phyloP scores from a whole-genome alignment of 2,113 vertebrate genomes.

The Corapipo altera region DNA sequence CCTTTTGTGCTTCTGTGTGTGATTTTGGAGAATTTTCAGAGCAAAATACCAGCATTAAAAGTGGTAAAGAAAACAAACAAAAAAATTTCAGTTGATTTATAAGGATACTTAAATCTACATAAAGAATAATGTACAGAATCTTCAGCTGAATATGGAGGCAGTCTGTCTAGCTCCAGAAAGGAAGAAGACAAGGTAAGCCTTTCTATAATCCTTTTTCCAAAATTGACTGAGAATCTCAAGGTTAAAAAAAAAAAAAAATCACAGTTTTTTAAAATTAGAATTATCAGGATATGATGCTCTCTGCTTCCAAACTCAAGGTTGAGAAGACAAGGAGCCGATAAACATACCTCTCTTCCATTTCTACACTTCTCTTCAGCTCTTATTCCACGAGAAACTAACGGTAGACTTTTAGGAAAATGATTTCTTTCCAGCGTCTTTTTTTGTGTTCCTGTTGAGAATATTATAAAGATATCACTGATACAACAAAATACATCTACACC shows the following conservation, averaged over 20 bases:
- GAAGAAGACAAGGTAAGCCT: not conserved
- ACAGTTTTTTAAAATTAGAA: not conserved
- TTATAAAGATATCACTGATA: not conserved
- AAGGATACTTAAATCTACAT: not conserved
- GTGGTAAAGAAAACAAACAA: not conserved
- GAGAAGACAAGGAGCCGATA: not conserved
- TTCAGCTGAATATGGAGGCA: not conserved
- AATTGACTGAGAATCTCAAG: not conserved
- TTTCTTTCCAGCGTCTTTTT: not conserved
- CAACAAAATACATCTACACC: not conserved
- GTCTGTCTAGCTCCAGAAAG: not conserved
- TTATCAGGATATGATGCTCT: not conserved
- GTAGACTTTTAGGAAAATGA: not conserved
- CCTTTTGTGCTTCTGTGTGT: not conserved
- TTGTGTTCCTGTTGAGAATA: not conserved
- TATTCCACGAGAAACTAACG: not conserved
- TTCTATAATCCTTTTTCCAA: not conserved
- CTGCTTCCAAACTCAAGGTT: not conserved
- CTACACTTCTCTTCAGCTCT: not conserved
- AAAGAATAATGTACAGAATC: not conserved
- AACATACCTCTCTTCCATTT: not conserved
- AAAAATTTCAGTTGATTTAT: not conserved
- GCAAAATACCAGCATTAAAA: not conserved
- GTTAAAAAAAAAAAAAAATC: not conserved
- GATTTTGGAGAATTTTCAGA: not conserved